Conservation (phyloP, 2,888 invertebrate species). For the Stomorhina lunata region DNA sequence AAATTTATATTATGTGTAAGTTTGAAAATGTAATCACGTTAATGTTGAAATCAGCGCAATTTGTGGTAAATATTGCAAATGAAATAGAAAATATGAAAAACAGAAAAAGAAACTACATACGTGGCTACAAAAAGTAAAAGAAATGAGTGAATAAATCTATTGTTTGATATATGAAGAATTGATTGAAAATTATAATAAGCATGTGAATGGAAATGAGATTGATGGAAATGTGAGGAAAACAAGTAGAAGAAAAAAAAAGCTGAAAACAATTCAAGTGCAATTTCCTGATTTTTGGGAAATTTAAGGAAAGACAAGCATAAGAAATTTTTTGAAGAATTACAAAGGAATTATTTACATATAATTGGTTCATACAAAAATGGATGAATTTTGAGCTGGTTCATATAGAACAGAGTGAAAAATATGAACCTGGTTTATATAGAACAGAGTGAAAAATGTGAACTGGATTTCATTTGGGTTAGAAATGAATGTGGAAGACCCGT, state of each 20-base stretch:
- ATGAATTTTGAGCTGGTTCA: too few species aligned
- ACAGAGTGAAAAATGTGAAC: too few species aligned
- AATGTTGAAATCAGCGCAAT: slow-evolving; percentile 61
- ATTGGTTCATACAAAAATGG: too few species aligned
- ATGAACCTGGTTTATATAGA: too few species aligned
- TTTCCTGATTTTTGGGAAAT: neutral
- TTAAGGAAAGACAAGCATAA: neutral
- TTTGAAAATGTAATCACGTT: slow-evolving; percentile 62
- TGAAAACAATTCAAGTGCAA: neutral
- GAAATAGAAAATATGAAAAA: slow-evolving; percentile 35
- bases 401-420: too few species aligned
- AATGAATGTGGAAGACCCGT: too few species aligned
- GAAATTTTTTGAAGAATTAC: neutral
- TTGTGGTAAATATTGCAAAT: slow-evolving; percentile 60
- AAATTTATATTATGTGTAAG: slow-evolving; percentile 34
- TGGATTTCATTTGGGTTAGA: too few species aligned
- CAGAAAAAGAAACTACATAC: neutral
- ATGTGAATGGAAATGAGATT: slow-evolving; percentile 26
- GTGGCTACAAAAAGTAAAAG: neutral
- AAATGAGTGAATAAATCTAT: slow-evolving; percentile 31
- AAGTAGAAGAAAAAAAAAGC: neutral
- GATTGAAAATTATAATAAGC: slow-evolving; percentile 57
- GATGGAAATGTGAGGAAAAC: slow-evolving; percentile 13
- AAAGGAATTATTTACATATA: too few species aligned
- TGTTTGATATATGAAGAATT: slow-evolving; percentile 54